Base-by-base conservation (phyloP, 2,888 invertebrate genomes). In the Laspeyria flexula region DNA sequence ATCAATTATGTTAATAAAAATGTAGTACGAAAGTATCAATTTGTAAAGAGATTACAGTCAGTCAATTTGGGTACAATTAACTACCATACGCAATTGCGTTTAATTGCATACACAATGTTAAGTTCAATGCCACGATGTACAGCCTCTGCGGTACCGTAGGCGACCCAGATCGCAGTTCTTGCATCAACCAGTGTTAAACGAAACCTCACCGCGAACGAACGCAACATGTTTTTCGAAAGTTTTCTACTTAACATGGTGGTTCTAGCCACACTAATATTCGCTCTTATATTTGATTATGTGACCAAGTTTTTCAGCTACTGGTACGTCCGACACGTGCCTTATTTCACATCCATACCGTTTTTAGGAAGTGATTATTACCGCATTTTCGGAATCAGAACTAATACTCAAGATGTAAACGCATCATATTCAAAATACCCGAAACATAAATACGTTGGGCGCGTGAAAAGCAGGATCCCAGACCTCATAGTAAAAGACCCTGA, bases 191-290 rank as follows among this genome's bases (percentile, higher is more conserved):
- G 90, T 90, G 63, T 68, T 71, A 66, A 71, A 71, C 73, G 61
- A 71, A 75, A 64, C 75, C 74, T 66, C 75, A 79, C 56, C 64
- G 74, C 68, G 83, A 47, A 67, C 80, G 83, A 81, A 88, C 90
- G 85, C 80, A 81, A 83, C 60, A 92, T 92, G 92, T 86, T 91
- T 66, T 92, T 92, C 73, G 92, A 92, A 85, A 92, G 89, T 79
- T 83, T 88, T 48, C 71, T 88, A 15, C 71, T 92, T 43, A 92
- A 91, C 60, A 60, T 87, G 33, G 56, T 72, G 27, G 73, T 91
- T n/a, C 55, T 88, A 10, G 29, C 71, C 15, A 71, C 82, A 12
- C 65, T 92, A 1, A 79, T 92, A 38, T 47, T 81, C 43, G 91
- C 92, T 3, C 65, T 92, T 10, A 80, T 79, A 33, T 83, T 88